Conservation (phyloP, 2,888 invertebrate genomes). For the Eulithis prunata region DNA sequence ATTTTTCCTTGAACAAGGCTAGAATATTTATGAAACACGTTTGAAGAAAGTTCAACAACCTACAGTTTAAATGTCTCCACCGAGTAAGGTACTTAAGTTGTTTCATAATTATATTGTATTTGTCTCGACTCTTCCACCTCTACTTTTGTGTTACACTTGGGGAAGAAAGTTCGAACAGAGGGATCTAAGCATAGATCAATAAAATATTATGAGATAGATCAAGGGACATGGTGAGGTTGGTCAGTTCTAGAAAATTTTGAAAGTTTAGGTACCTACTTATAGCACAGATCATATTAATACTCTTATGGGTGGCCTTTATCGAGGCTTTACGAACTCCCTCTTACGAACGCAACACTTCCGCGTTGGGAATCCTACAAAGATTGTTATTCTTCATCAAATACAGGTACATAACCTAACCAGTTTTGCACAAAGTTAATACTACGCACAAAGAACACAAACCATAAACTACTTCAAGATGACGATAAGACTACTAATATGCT, state of each 20-base stretch:
- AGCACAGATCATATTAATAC: too few relatives aligned
- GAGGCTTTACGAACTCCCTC: too few relatives aligned
- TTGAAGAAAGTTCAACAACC: constrained; percentile 1
- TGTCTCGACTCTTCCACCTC: background rate
- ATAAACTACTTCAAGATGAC: constrained; percentile 7
- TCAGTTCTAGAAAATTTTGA: too few relatives aligned
- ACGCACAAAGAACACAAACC: constrained; percentile 5
- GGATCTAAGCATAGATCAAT: too few relatives aligned
- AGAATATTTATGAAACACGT: background rate
- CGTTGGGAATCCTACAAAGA: background rate
- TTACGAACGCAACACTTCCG: background rate
- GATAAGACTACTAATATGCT: constrained; percentile 10
- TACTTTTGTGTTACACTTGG: background rate
- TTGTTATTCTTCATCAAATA: constrained; percentile 1
- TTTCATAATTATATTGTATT: background rate
- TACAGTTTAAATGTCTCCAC: background rate
- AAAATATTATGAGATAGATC: too few relatives aligned
- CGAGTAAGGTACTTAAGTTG: constrained; percentile 1
- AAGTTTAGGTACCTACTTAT: too few relatives aligned
- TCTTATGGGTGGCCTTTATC: too few relatives aligned
- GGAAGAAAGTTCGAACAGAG: background rate
- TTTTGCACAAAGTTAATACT: too few relatives aligned
- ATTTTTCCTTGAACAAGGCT: constrained; percentile 2
- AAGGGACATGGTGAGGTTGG: too few relatives aligned
- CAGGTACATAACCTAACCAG: constrained; percentile 2